These are phyloP conservation scores for Saturnia pavonia DNA, from an alignment of 2,888 invertebrate species.

Conservation along the genomic window DNA sequence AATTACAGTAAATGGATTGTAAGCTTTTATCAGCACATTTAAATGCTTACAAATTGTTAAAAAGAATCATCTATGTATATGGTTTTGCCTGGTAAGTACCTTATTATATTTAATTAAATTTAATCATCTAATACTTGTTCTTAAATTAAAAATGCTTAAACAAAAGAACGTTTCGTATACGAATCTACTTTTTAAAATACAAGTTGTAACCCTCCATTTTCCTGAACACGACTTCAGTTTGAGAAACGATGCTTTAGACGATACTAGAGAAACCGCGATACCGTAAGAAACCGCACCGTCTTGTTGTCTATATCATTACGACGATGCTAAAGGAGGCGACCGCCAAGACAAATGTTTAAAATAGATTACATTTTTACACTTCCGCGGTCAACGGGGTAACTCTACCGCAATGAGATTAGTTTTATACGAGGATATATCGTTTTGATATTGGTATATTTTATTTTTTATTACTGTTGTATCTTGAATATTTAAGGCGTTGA, in stretches of 20 bases:
- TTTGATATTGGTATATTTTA: constrained; percentile 45
- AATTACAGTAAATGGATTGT: too few relatives aligned
- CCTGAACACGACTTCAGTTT: constrained; percentile 13
- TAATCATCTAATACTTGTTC: too few relatives aligned
- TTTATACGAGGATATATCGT: constrained; percentile 32
- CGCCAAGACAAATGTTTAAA: constrained; percentile 75
- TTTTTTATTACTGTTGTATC: neutral
- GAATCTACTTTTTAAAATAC: too few relatives aligned
- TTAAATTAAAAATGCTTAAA: too few relatives aligned
- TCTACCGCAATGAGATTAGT: constrained; percentile 65
- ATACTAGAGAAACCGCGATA: constrained; percentile 44
- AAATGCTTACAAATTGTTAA: too few relatives aligned
- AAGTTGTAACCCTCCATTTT: too few relatives aligned
- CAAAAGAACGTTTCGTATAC: too few relatives aligned
- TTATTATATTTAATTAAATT: too few relatives aligned
- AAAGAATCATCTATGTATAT: too few relatives aligned
- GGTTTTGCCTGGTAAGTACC: too few relatives aligned
- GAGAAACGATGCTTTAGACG: constrained; percentile 30
- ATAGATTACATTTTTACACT: constrained; percentile 79
- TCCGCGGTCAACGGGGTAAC: constrained; percentile 62
- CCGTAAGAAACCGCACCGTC: constrained; percentile 50
- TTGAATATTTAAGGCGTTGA: neutral
- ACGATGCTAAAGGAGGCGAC: constrained; percentile 42
- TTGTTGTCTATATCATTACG: constrained; percentile 45
- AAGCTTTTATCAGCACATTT: too few relatives aligned